Conservation (phyloP, 2,888 invertebrate species). For the Heliconius ismenius region DNA sequence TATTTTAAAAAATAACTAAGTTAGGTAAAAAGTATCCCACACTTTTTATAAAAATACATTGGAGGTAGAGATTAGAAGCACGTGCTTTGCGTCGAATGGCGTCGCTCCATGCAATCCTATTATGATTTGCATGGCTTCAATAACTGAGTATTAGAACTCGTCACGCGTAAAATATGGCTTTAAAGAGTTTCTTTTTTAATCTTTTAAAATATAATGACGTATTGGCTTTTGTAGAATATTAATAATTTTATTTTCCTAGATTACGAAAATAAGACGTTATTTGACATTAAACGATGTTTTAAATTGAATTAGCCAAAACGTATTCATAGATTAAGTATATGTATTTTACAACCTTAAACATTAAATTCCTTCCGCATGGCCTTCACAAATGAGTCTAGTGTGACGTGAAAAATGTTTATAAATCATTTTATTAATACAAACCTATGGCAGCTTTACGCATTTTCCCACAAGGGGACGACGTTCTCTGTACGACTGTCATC, state of each 20-base stretch:
- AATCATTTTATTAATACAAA: not conserved
- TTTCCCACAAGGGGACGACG: too few species aligned
- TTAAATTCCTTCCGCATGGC: not conserved
- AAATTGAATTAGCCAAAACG: not conserved
- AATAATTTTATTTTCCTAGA: too few species aligned
- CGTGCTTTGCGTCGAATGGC: too few species aligned
- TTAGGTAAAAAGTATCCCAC: not conserved
- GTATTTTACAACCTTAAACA: not conserved
- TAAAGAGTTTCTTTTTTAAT: conserved; percentile 14
- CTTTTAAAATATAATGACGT: not conserved
- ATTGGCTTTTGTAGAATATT: too few species aligned
- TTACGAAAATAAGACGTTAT: too few species aligned
- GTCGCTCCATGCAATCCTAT: conserved; percentile 17
- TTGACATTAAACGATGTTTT: not conserved
- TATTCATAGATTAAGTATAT: not conserved
- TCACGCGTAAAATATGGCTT: conserved; percentile 8
- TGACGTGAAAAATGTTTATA: not conserved
- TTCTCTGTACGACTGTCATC: too few species aligned
- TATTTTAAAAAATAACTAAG: not conserved
- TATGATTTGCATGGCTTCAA: conserved; percentile 5
- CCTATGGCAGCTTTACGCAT: too few species aligned
- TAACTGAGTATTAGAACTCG: not conserved
- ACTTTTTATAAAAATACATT: conserved; percentile 1
- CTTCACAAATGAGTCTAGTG: not conserved
- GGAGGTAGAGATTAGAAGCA: not conserved